Percentiles rank a stretch among this genome's conserved stretches.
These are phyloP conservation scores for Alviniconcha strummeri DNA, from an alignment of 2,888 invertebrate genomes.

Conservation along the genomic window DNA sequence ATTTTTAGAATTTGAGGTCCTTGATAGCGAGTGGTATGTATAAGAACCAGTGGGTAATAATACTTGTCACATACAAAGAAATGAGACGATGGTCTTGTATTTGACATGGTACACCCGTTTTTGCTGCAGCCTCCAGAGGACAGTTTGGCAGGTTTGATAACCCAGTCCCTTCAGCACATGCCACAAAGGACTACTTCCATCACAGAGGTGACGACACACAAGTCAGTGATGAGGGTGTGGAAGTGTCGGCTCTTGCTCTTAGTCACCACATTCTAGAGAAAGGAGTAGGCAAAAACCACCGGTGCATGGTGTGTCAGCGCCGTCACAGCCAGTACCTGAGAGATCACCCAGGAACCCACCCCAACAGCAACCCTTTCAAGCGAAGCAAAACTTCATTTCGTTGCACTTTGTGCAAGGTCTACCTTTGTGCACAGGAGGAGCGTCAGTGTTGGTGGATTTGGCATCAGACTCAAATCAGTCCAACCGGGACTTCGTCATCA, in stretches of 20 bases:
- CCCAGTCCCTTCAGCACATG: neutral
- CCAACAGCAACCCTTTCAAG: conserved; percentile 17
- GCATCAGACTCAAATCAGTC: conserved; percentile 1
- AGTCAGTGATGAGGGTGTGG: too few species aligned
- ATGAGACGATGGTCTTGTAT: neutral
- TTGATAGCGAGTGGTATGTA: too few species aligned
- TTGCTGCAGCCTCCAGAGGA: conserved; percentile 6
- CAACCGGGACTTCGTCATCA: neutral
- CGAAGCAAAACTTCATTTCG: conserved; percentile 24
- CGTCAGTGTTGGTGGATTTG: conserved; percentile 24
- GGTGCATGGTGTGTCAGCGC: conserved; percentile 20
- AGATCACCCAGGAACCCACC: conserved; percentile 18
- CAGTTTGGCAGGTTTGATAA: conserved; percentile 4
- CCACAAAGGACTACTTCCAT: neutral
- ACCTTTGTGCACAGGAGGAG: conserved; percentile 26
- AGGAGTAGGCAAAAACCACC: conserved; percentile 26
- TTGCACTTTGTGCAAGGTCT: conserved; percentile 15
- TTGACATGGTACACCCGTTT: conserved; percentile 12
- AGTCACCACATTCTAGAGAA: conserved; percentile 5
- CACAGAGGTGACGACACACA: neutral
- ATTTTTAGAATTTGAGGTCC: too few species aligned
- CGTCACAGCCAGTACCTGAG: conserved; percentile 11
- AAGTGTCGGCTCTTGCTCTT: neutral
- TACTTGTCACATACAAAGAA: too few species aligned
- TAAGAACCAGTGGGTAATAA: too few species aligned